Evolutionary conservation across 2,113 vertebrate genomes (phyloP).

Genomic region (Emberiza fucata): DNA sequence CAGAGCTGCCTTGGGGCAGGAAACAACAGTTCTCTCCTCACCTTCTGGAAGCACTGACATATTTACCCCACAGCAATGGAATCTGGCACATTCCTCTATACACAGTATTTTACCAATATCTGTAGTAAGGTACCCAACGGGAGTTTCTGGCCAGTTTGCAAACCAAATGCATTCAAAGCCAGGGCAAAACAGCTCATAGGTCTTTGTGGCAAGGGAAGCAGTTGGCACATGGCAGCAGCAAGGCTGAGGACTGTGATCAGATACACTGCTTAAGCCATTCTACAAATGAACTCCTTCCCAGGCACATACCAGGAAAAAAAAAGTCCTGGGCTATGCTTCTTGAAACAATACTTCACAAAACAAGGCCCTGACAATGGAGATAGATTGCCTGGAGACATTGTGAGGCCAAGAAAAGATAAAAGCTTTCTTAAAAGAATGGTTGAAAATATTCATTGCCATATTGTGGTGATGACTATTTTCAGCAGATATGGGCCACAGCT

Average conservation of each 20-base stretch:
- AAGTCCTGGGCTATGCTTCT: not conserved
- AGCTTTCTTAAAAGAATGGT: slow-evolving; percentile 45
- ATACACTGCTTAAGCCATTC: not conserved
- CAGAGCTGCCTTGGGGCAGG: not conserved
- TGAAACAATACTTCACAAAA: slow-evolving; percentile 33
- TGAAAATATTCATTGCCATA: slow-evolving; percentile 49
- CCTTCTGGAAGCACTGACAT: not conserved
- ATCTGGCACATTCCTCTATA: not conserved
- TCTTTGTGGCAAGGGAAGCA: not conserved
- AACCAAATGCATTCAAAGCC: not conserved
- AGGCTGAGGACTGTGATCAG: not conserved
- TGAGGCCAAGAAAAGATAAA: slow-evolving; percentile 55
- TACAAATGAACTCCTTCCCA: slow-evolving; percentile 21
- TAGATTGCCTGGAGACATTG: not conserved
- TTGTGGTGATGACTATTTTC: slow-evolving; percentile 41
- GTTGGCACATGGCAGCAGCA: not conserved
- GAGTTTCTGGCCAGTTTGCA: not conserved
- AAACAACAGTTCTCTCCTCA: not conserved
- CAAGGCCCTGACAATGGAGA: slow-evolving; percentile 37
- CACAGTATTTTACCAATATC: not conserved
- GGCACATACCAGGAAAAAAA: not conserved
- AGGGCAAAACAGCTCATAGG: not conserved
- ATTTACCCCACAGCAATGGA: not conserved
- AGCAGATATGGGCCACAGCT: slow-evolving; percentile 54
- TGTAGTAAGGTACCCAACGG: not conserved